phyloP scores from a whole-genome alignment of 2,113 vertebrate species.

The Sorex araneus region DNA sequence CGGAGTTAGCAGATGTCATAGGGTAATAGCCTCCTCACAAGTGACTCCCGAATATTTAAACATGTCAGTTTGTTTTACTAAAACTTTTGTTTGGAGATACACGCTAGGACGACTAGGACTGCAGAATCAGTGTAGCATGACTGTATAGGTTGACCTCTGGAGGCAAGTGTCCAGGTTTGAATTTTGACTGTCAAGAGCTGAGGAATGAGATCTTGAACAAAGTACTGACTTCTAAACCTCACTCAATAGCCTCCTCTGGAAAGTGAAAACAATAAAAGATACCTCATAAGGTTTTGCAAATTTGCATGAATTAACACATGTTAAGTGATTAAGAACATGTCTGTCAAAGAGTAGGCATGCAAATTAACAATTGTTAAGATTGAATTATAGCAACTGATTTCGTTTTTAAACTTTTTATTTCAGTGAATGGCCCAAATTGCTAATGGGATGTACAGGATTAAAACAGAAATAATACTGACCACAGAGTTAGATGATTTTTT shows the following conservation, averaged over 20 bases:
- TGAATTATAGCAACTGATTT: background rate
- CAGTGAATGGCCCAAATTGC: conserved; percentile 21
- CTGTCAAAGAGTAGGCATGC: background rate
- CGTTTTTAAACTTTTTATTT: conserved; percentile 32
- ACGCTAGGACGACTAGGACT: background rate
- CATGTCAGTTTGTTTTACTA: conserved; percentile 29
- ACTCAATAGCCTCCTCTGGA: background rate
- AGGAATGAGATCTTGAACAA: background rate
- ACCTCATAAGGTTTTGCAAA: background rate
- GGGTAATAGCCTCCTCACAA: background rate
- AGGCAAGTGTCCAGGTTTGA: background rate
- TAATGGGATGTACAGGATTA: background rate
- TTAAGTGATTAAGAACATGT: background rate
- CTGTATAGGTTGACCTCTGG: background rate
- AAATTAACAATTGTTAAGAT: background rate
- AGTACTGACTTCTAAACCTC: background rate
- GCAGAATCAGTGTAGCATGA: background rate
- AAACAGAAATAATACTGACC: conserved; percentile 1
- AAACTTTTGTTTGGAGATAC: background rate
- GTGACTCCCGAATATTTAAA: background rate
- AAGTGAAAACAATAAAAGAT: background rate
- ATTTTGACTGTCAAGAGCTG: background rate
- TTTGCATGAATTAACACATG: background rate
- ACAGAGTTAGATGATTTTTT: conserved; percentile 10
- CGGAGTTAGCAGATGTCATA: conserved; percentile 47